phyloP scores from a whole-genome alignment of 2,888 invertebrate genomes.

The Acleris cristana region DNA sequence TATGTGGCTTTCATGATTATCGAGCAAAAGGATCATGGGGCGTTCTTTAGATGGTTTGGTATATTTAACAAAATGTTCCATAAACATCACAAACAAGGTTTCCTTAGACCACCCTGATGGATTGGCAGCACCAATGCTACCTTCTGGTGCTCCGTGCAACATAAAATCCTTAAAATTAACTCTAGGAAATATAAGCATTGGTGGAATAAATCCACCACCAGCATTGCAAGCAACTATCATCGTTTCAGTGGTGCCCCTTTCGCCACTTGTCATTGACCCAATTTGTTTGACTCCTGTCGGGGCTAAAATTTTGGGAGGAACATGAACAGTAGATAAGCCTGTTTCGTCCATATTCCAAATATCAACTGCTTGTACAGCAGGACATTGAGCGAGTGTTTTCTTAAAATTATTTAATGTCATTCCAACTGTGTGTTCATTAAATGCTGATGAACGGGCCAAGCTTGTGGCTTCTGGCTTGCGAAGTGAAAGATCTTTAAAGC shows the following conservation, averaged over 20 bases:
- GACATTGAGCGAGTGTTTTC: no score
- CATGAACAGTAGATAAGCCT: no score
- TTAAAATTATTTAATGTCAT: no score
- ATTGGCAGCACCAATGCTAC: slow-evolving; percentile 40
- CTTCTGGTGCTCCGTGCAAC: slow-evolving; percentile 35
- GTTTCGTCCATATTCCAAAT: no score
- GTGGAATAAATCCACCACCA: slow-evolving; percentile 41
- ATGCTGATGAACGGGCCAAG: no score
- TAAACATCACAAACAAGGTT: slow-evolving; percentile 40
- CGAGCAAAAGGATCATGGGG: slow-evolving; percentile 39
- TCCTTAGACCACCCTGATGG: slow-evolving; percentile 42
- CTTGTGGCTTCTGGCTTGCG: no score
- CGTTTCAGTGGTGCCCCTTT: slow-evolving; percentile 19
- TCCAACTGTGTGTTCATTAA: no score
- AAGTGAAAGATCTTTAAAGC: no score
- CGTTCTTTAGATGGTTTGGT: slow-evolving; percentile 39
- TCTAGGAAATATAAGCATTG: slow-evolving; percentile 41
- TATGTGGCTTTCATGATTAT: slow-evolving; percentile 42
- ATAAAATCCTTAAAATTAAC: slow-evolving; percentile 41
- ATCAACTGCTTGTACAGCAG: no score
- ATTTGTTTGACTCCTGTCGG: no score
- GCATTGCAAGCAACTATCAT: slow-evolving; percentile 37
- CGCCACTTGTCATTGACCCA: no score
- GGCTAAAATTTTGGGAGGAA: no score
- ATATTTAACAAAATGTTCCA: slow-evolving; percentile 47